Evolutionary conservation across 2,113 vertebrate genomes (phyloP), one percentile per base, ranked within the genome.

Genomic region (Pollimyrus isidori): DNA sequence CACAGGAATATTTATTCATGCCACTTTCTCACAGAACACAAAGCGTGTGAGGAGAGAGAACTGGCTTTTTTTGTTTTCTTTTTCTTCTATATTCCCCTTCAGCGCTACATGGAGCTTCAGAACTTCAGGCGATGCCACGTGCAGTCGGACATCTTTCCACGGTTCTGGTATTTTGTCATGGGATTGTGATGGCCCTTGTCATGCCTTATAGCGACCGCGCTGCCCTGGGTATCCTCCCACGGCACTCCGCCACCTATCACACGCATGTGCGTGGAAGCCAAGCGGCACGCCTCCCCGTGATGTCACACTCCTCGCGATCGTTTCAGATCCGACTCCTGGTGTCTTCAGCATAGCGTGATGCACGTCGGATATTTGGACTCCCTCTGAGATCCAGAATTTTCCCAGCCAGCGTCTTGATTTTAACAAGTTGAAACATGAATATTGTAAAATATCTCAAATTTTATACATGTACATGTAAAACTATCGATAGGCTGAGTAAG

Each of bases 1-100:
- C 93, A 94, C 94, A 93, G 94, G 93, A 94, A 94, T 94, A 93
- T 94, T 95, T 93, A 92, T 90, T 91, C 92, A 91, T 89, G 90
- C 87, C 85, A 90, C 92, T 91, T 94, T 95, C 93, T 94, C 95
- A 94, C 93, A 94, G 92, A 93, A 91, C 87, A 85, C 91, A 91
- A 91, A 92, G 89, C 89, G 88, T 87, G 50, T 49, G 49, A 82
- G 86, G 89, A 92, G 90, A 93, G 91, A 92, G 90, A 89, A 87
- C 84, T 90, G 90, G 90, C 90, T 92, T 87, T 90, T 90, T 45
- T 49, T 82, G 88, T 91, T 65, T 92, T 90, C 90, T 53, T 58
- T 1, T 30, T 23, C 1, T n/a, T 62, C 23, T 26, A 87, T 86
- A 86, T 90, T 73, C 87, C 86, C 86, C 9, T 87, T 89, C 89